Percentiles rank a stretch among this genome's conserved stretches.
Evolutionary conservation across 2,113 vertebrate species (phyloP).

Genomic region (Anolis carolinensis): DNA sequence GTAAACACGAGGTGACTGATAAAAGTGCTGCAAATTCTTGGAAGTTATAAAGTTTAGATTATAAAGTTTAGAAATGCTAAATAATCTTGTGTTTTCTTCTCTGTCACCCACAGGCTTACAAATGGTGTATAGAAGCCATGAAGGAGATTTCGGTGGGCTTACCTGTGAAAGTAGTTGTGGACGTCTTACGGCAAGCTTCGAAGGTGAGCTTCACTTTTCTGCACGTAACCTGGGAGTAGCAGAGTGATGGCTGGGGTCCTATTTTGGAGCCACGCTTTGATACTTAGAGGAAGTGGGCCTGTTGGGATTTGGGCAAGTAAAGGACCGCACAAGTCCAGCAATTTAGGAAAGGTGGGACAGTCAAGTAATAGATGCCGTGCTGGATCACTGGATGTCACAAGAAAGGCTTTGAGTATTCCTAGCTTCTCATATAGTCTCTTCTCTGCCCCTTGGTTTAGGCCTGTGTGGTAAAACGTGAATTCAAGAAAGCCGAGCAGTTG

Average conservation of each 20-base stretch:
- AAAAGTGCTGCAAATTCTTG: too few species aligned
- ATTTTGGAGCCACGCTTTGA: not conserved
- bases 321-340: too few species aligned
- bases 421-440: conserved; percentile 24
- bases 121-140: conserved; percentile 99
- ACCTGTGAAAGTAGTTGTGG: conserved; percentile 96
- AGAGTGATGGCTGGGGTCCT: not conserved
- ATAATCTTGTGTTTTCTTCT: not conserved
- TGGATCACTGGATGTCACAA: fast-evolving
- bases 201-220: conserved; percentile 81
- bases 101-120: conserved; percentile 86
- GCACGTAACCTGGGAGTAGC: fast-evolving
- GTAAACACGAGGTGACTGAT: too few species aligned
- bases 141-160: conserved; percentile 93
- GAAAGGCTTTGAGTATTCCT: not conserved
- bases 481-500: conserved; percentile 97
- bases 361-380: too few species aligned
- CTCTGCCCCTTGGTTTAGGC: conserved; percentile 77
- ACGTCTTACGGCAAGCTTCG: conserved; percentile 96
- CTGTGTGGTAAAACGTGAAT: conserved; percentile 97
- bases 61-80: too few species aligned
- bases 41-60: too few species aligned
- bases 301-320: not conserved
- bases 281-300: not conserved
- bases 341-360: too few species aligned